These are phyloP conservation scores for Sarcophilus harrisii DNA, from an alignment of 2,797 vertebrate species.

Conservation along the genomic window DNA sequence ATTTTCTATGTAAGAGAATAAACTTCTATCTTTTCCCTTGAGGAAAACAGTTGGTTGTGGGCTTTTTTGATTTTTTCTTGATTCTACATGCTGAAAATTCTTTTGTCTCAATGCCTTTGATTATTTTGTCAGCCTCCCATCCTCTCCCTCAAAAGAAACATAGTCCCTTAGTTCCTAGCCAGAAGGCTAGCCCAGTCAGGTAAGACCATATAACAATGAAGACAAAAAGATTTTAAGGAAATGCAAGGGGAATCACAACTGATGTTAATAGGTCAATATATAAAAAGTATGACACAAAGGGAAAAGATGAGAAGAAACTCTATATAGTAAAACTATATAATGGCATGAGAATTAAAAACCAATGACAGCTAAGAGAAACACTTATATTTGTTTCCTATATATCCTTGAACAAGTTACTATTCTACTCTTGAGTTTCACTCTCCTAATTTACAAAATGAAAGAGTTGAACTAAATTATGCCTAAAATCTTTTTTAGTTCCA, in stretches of 20 bases:
- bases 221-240: background rate
- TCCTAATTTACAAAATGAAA: background rate
- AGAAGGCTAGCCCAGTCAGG: background rate
- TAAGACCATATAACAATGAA: background rate
- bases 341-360: background rate
- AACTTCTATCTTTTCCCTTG: background rate
- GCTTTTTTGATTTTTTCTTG: background rate
- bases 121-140: background rate
- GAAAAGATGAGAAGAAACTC: background rate
- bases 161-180: background rate
- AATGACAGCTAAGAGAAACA: background rate
- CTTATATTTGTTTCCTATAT: background rate
- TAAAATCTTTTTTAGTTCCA: background rate
- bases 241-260: background rate
- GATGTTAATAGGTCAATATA: background rate
- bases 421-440: background rate
- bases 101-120: background rate
- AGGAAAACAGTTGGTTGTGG: background rate
- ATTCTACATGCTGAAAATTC: background rate
- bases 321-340: background rate
- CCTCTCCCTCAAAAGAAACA: background rate
- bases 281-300: background rate
- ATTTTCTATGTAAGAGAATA: background rate
- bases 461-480: background rate
- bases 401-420: background rate